These are phyloP conservation scores for Macrostomum lignano DNA, from an alignment of 1,140 invertebrate species.

Conservation along the genomic window DNA sequence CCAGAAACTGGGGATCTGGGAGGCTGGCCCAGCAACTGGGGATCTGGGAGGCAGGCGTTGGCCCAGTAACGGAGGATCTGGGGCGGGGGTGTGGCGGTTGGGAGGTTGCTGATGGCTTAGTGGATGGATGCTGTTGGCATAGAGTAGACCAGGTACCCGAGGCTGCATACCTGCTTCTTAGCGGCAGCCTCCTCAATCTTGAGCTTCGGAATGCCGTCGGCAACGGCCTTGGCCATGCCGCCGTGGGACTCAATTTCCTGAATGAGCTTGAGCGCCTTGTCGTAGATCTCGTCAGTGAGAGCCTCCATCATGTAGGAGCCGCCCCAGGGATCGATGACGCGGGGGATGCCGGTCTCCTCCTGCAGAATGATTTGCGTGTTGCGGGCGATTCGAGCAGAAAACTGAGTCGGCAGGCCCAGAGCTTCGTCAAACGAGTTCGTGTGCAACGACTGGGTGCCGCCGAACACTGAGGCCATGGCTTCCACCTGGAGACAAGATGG, in stretches of 20 bases:
- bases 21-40: too few species aligned
- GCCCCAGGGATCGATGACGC: constrained; percentile 39
- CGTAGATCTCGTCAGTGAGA: constrained; percentile 35
- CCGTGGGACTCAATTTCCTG: constrained; percentile 37
- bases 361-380: constrained; percentile 41
- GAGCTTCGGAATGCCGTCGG: constrained; percentile 37
- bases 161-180: too few species aligned
- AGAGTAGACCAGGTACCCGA: too few species aligned
- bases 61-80: too few species aligned
- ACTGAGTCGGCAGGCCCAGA: constrained; percentile 35
- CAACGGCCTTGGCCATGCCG: constrained; percentile 39
- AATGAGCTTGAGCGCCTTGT: constrained; percentile 32
- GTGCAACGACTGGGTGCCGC: constrained; percentile 39
- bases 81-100: too few species aligned
- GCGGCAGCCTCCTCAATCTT: constrained; percentile 40
- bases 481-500: too few species aligned
- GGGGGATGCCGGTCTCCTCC: constrained; percentile 37
- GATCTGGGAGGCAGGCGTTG: too few species aligned
- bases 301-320: constrained; percentile 40
- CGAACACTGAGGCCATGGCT: constrained; percentile 39
- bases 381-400: constrained; percentile 36
- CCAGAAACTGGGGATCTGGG: too few species aligned
- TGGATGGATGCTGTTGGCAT: too few species aligned
- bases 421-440: constrained; percentile 41
- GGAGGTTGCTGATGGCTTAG: too few species aligned